phyloP scores from a whole-genome alignment of 2,888 invertebrate species.

The Sepioteuthis lessoniana region DNA sequence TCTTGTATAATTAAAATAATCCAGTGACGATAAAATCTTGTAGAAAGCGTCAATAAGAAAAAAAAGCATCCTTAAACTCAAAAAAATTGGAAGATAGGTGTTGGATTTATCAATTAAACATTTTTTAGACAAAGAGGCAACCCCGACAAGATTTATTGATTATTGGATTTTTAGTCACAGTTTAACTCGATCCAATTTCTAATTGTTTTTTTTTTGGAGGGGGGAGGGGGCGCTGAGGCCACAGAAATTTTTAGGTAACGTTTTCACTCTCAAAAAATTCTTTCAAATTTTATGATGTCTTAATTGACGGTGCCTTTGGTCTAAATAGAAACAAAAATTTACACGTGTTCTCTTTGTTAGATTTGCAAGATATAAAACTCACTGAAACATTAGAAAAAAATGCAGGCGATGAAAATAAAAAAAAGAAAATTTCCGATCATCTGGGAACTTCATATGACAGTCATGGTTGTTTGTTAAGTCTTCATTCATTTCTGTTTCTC shows the following conservation, averaged over 20 bases:
- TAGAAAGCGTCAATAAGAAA: too few relatives aligned
- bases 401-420: background rate
- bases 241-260: background rate
- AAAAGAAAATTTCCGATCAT: background rate
- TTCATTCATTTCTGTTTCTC: background rate
- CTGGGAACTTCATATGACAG: background rate
- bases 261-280: background rate
- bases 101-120: too few relatives aligned
- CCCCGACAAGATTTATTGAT: too few relatives aligned
- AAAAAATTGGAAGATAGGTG: too few relatives aligned
- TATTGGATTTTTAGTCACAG: too few relatives aligned
- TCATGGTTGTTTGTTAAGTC: background rate
- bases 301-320: background rate
- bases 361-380: background rate
- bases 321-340: background rate
- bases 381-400: background rate
- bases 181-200: too few relatives aligned
- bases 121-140: too few relatives aligned
- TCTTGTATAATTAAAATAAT: too few relatives aligned
- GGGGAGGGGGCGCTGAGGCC: background rate
- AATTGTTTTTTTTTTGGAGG: background rate
- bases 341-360: background rate
- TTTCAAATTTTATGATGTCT: background rate
- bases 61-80: too few relatives aligned
- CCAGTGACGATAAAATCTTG: too few relatives aligned